A percentile compares a stretch with the other conserved stretches of the same genome.
Conservation (phyloP, 1,140 invertebrate genomes). For the Drosophila pandora region DNA sequence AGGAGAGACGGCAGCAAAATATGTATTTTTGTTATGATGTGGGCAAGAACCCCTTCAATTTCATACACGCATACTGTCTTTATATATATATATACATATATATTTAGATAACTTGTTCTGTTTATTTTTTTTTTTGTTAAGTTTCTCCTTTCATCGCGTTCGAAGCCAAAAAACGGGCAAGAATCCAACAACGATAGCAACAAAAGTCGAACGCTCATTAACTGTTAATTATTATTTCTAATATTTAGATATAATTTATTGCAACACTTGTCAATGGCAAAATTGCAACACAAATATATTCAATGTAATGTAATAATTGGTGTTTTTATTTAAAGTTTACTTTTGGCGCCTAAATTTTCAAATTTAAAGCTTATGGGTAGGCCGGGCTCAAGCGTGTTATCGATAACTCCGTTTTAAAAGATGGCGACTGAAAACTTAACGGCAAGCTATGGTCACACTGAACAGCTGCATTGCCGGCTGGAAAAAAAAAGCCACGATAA, state of each 20-base stretch:
- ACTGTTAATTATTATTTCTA: constrained; percentile 77
- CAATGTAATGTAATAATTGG: constrained; percentile 32
- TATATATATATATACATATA: constrained; percentile 22
- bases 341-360: not conserved
- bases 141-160: constrained; percentile 58
- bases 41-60: constrained; percentile 16
- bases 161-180: constrained; percentile 10
- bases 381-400: not conserved
- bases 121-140: constrained; percentile 56
- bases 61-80: constrained; percentile 38
- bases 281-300: constrained; percentile 61
- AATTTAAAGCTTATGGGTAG: not conserved
- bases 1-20: constrained; percentile 15
- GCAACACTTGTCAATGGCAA: constrained; percentile 58
- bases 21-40: constrained; percentile 52
- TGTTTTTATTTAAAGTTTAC: not conserved
- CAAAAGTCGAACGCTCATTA: constrained; percentile 64
- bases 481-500: not conserved
- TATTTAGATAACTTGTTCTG: constrained; percentile 51
- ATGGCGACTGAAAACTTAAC: not conserved
- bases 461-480: not conserved
- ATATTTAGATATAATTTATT: constrained; percentile 73
- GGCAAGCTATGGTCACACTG: not conserved
- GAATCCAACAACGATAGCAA: constrained; percentile 3
- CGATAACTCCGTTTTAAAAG: constrained; percentile 7